Base-by-base conservation (phyloP, 2,888 invertebrate genomes). In the Cephus nigrinus region DNA sequence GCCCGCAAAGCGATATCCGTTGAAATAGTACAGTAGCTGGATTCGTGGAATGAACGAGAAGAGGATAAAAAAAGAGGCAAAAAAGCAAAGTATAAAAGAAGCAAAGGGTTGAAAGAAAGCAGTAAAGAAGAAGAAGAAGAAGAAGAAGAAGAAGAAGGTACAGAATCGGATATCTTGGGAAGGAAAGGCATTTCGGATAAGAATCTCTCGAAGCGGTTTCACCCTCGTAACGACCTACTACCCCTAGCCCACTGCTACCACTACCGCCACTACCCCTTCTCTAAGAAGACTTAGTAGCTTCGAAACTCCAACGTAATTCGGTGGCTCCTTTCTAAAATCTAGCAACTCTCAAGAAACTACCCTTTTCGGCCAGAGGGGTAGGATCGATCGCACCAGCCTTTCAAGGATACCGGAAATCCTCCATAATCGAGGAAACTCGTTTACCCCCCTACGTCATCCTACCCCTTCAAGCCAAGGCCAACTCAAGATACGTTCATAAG, bases 251-350 rank as follows among this genome's bases (percentile, higher is more conserved):
- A 55, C 55, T 23, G 1, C 55, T 9, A 55, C 55, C 55, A 9
- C 55, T 32, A 68, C 11, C 31, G 5, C 68, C 23, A 15, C 75
- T 15, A 55, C 68, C 68, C 34, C 72, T 35, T 71, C 76, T 76
- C 11, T 30, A 76, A 55, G 55, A 55, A 55, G 55, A 55, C 23
- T 55, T 23, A 55, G 72, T 72, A 73, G 31, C 71, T 33, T 33
- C 30, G 12, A 32, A 71, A 71, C 71, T 12, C 71, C 31, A 31
- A 30, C 31, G 71, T 71, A 71, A 71, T 71, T 71, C 71, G 15
- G 71, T 12, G 68, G 76, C 73, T 55, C 68, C 36, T 40, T 74
- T 40, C 76, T 73, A 73, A 76, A 76, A 76, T 72, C 76, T 76
- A 68, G 30, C 32, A 15, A 73, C 31, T 40, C 35, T 9, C 55